Percentiles rank a stretch among this genome's conserved stretches.
Evolutionary conservation across 2,888 invertebrate species (phyloP).

Genomic region (Parnassius apollo): DNA sequence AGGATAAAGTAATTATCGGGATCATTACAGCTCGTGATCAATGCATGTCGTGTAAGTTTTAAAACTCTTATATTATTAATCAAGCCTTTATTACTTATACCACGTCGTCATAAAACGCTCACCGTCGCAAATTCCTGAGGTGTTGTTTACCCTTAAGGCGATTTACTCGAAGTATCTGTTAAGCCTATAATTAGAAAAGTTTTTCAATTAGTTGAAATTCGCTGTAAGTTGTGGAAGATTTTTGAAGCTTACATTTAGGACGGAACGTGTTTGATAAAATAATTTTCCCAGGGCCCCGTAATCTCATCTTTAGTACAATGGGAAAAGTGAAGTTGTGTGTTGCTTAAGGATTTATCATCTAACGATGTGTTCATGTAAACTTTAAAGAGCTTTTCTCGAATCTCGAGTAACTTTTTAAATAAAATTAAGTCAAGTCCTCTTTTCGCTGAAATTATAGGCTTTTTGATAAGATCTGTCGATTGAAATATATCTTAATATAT

Average conservation of each 20-base stretch:
- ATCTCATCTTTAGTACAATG: conserved; percentile 28
- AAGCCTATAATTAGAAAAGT: conserved; percentile 80
- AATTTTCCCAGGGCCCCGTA: conserved; percentile 31
- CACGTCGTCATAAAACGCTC: conserved; percentile 36
- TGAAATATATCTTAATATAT: conserved; percentile 8
- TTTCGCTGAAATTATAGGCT: conserved; percentile 14
- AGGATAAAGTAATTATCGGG: too few relatives aligned
- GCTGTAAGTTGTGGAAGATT: conserved; percentile 68
- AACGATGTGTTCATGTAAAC: conserved; percentile 20
- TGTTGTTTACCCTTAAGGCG: conserved; percentile 78
- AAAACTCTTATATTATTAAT: too few relatives aligned
- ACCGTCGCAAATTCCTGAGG: conserved; percentile 69
- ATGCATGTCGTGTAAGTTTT: too few relatives aligned
- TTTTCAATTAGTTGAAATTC: conserved; percentile 80
- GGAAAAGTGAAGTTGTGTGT: conserved; percentile 26
- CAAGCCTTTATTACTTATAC: conserved; percentile 26
- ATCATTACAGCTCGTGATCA: too few relatives aligned
- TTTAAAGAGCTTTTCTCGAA: conserved; percentile 21
- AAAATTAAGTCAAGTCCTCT: conserved; percentile 23
- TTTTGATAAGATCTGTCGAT: conserved; percentile 10
- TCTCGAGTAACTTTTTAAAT: conserved; percentile 22
- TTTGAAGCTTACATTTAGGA: conserved; percentile 67
- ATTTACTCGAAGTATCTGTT: conserved; percentile 78
- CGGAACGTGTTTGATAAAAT: conserved; percentile 46
- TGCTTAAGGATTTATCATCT: conserved; percentile 26